These are phyloP conservation scores for Asarcornis scutulata DNA, from an alignment of 2,113 vertebrate species.

Conservation along the genomic window DNA sequence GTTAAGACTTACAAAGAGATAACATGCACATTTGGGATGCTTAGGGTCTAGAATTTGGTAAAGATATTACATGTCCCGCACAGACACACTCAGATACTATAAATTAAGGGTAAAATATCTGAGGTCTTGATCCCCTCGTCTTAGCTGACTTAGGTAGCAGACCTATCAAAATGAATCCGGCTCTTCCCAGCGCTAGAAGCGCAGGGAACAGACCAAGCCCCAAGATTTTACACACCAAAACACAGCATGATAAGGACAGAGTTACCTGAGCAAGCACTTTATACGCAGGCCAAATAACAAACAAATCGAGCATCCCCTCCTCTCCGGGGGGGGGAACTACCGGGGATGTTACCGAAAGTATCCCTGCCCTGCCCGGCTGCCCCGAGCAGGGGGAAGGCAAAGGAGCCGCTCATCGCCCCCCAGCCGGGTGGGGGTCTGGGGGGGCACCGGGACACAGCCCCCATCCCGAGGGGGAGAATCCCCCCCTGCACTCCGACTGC, in stretches of 20 bases:
- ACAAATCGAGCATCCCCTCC: background rate
- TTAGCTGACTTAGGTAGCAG: conserved; percentile 24
- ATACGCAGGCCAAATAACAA: background rate
- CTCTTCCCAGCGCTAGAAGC: background rate
- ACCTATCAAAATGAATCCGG: background rate
- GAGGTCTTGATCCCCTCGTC: conserved; percentile 51
- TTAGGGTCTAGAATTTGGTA: conserved; percentile 46
- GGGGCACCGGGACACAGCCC: too few species aligned
- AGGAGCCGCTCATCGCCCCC: accelerated
- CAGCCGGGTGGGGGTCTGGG: background rate
- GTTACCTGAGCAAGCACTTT: background rate
- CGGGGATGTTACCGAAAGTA: background rate
- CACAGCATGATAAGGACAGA: background rate
- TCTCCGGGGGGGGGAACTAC: background rate
- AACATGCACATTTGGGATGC: conserved; percentile 55
- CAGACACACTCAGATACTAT: conserved; percentile 28
- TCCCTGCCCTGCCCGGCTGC: background rate
- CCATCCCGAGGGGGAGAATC: too few species aligned
- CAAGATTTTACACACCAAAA: background rate
- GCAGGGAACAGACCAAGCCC: background rate
- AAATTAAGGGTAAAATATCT: conserved; percentile 55
- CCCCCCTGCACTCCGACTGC: background rate
- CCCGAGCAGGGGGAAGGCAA: background rate
- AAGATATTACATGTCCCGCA: conserved; percentile 20
- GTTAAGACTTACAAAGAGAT: conserved; percentile 31